Base-by-base conservation (phyloP, 2,797 vertebrate species). In the Cirrhinus molitorella region DNA sequence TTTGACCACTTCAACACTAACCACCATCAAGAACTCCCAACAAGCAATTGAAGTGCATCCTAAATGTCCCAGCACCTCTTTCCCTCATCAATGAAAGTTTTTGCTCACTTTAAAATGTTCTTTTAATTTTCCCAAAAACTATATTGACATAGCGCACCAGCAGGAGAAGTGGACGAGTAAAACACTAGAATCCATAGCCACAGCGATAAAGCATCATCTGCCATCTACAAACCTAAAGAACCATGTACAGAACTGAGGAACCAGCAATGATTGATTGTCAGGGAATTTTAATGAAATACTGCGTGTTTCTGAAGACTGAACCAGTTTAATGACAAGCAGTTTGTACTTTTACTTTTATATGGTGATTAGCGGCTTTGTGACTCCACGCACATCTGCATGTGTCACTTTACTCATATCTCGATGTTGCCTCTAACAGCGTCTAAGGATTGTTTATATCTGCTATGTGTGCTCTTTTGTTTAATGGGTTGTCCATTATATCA, bases 61-160 rank as follows among this genome's bases (percentile, higher is more conserved):
- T 51, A 57, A 49, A 59, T n/a, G 19, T 49, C 67, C 83, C 83
- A 68, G 73, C 86, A 78, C 43, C 19, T 17, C 1, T 67, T 83
- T 23, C 34, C 72, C 34, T 43, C 31, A 31, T 65, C 21, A 37
- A 1, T 45, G 40, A 1, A 72, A 21, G 66, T 57, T 55, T 47
- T 59, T 63, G 13, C 68, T 67, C 3, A 45, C 6, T 40, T 71
- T 49, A 16, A 71, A 77, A 19, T n/a, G 25, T 40, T n/a, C 19
- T 43, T 61, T 37, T 59, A 49, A 9, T 37, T 66, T 66, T 25
- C 3, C 28, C 49, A 2, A 45, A 73, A 78, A 4, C 28, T 2
- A 11, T 43, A 12, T 45, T 79, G 9, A 72, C 37, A 25, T 47
- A 8, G 14, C 31, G 59, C 80, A 66, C 80, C 76, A 67, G 43